phyloP scores from a whole-genome alignment of 2,888 invertebrate genomes.

The Nemapogon koenigi region DNA sequence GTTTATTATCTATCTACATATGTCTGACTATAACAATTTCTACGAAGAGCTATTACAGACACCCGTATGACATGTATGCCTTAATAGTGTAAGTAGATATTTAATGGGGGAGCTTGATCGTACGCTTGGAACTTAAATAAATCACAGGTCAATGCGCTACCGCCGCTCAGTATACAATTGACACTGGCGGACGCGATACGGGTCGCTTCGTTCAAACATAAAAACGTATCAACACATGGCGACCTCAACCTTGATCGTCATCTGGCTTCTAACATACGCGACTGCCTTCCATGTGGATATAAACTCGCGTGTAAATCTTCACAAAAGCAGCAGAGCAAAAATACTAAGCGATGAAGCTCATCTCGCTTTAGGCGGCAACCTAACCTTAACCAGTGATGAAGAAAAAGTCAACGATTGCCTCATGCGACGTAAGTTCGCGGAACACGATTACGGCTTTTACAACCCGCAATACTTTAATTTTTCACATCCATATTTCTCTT shows the following conservation, averaged over 20 bases:
- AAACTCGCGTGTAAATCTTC: not conserved
- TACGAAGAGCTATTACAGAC: no score
- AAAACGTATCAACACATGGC: no score
- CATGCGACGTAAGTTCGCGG: constrained; percentile 62
- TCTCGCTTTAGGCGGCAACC: constrained; percentile 55
- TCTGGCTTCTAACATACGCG: no score
- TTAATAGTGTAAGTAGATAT: no score
- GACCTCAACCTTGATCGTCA: no score
- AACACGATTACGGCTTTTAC: constrained; percentile 58
- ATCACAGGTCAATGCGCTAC: constrained; percentile 6
- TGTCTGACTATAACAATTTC: no score
- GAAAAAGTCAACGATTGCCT: constrained; percentile 59
- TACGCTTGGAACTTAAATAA: no score
- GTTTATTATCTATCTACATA: no score
- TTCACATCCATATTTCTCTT: constrained; percentile 69
- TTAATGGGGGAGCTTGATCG: no score
- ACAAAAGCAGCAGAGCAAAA: constrained; percentile 28
- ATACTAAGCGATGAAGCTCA: constrained; percentile 54
- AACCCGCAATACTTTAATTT: constrained; percentile 67
- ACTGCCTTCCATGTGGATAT: not conserved
- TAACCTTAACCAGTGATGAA: constrained; percentile 54
- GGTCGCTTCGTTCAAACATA: no score
- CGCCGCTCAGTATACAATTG: not conserved
- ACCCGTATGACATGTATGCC: no score
- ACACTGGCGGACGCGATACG: constrained; percentile 4